These are phyloP conservation scores for Nesometra sesokonis DNA, from an alignment of 35 echinoderm and acorn worm genomes.

Conservation along the genomic window DNA sequence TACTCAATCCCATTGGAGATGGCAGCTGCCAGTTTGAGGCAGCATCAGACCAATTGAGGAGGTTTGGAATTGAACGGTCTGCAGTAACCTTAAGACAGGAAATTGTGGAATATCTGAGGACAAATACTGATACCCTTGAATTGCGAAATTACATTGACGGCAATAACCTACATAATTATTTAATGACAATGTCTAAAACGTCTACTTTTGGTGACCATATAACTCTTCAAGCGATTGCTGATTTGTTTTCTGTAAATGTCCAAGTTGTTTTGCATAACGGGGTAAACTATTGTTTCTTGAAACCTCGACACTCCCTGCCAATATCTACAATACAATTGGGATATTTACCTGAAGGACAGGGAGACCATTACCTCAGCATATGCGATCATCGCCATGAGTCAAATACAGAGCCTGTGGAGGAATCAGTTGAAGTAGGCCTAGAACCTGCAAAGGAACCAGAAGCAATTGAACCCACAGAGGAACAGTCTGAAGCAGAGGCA, in stretches of 20 bases:
- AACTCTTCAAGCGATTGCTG: slow-evolving; percentile 13
- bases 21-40: not conserved
- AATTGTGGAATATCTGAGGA: not conserved
- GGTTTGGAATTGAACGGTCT: not conserved
- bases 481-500: too few species aligned
- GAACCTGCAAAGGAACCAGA: not conserved
- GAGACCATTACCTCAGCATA: slow-evolving; percentile 15
- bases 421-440: too few species aligned
- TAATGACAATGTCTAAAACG: not conserved
- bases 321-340: not conserved
- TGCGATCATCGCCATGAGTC: not conserved
- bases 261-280: not conserved
- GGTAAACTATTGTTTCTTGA: too few species aligned
- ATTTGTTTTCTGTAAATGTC: not conserved
- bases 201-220: slow-evolving; percentile 12
- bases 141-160: too few species aligned
- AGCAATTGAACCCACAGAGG: not conserved
- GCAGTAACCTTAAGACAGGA: not conserved
- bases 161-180: not conserved
- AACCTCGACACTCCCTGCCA: too few species aligned
- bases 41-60: not conserved
- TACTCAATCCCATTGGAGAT: not conserved
- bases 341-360: slow-evolving; percentile 19
- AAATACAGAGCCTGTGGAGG: not conserved
- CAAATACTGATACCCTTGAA: not conserved